These are phyloP conservation scores for Anaspis maculata DNA, from an alignment of 2,888 invertebrate species.

Conservation along the genomic window DNA sequence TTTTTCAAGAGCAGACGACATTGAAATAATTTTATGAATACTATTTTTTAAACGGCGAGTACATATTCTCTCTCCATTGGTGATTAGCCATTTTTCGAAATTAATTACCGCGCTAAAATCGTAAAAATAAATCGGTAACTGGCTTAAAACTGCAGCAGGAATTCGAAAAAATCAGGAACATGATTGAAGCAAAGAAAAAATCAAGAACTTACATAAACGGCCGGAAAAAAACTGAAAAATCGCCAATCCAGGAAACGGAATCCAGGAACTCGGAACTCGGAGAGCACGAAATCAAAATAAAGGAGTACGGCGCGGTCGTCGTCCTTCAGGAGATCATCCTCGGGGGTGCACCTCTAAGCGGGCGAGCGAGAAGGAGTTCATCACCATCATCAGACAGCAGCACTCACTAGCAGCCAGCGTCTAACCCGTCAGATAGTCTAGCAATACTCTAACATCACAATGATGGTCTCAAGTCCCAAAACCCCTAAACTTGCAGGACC, in stretches of 20 bases:
- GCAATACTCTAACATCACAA: constrained; percentile 43
- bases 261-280: too few species aligned
- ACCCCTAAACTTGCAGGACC: constrained; percentile 53
- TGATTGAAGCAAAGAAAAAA: constrained; percentile 9
- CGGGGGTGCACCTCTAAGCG: constrained; percentile 23
- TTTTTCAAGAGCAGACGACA: too few species aligned
- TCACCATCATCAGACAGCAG: too few species aligned
- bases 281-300: constrained; percentile 1
- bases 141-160: too few species aligned
- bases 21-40: too few species aligned
- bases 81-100: too few species aligned
- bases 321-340: constrained; percentile 22
- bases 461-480: constrained; percentile 37
- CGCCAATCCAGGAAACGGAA: too few species aligned
- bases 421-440: constrained; percentile 43
- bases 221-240: constrained; percentile 2
- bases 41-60: too few species aligned
- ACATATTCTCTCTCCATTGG: too few species aligned
- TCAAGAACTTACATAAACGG: constrained; percentile 10
- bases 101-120: too few species aligned
- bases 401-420: constrained; percentile 36
- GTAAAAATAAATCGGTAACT: too few species aligned
- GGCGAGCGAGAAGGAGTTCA: constrained; percentile 16
- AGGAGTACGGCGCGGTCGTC: constrained; percentile 1
- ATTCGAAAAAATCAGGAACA: constrained; percentile 4